Evolutionary conservation across 2,888 invertebrate genomes (phyloP).

Genomic region (Acleris emargana): DNA sequence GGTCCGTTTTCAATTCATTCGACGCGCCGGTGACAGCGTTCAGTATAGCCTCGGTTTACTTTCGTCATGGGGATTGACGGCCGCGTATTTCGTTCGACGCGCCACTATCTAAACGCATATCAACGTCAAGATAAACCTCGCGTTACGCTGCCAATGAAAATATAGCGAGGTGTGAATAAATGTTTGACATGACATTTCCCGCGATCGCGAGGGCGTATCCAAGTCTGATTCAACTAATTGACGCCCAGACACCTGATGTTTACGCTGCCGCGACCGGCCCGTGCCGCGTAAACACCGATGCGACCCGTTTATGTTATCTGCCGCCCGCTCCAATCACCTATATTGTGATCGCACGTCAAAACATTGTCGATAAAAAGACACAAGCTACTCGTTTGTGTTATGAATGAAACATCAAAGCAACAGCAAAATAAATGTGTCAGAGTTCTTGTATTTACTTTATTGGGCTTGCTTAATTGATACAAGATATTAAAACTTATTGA

Average conservation of each 20-base stretch:
- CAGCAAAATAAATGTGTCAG: background rate
- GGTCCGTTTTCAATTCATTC: slow-evolving; percentile 23
- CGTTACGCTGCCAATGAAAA: slow-evolving; percentile 19
- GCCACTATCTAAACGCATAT: slow-evolving; percentile 15
- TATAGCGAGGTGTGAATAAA: slow-evolving; percentile 23
- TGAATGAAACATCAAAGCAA: slow-evolving; percentile 8
- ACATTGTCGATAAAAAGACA: slow-evolving; percentile 11
- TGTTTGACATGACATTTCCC: slow-evolving; percentile 25
- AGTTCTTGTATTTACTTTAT: background rate
- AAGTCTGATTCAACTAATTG: slow-evolving; percentile 43
- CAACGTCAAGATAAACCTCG: slow-evolving; percentile 16
- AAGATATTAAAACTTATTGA: too few relatives aligned
- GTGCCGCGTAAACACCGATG: slow-evolving; percentile 24
- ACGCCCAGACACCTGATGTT: slow-evolving; percentile 51
- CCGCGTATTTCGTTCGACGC: slow-evolving; percentile 23
- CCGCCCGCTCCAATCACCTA: slow-evolving; percentile 18
- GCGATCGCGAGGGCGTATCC: slow-evolving; percentile 19
- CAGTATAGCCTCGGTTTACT: slow-evolving; percentile 25
- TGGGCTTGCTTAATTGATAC: too few relatives aligned
- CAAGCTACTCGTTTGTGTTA: background rate
- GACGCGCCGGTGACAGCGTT: slow-evolving; percentile 9
- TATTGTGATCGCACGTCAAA: slow-evolving; percentile 17
- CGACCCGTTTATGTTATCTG: slow-evolving; percentile 27
- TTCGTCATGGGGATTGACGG: slow-evolving; percentile 34
- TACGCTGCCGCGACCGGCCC: slow-evolving; percentile 49